Base-by-base conservation (phyloP, 37 sponge, comb jelly and placozoan species). In the Tethya wilhelma region DNA sequence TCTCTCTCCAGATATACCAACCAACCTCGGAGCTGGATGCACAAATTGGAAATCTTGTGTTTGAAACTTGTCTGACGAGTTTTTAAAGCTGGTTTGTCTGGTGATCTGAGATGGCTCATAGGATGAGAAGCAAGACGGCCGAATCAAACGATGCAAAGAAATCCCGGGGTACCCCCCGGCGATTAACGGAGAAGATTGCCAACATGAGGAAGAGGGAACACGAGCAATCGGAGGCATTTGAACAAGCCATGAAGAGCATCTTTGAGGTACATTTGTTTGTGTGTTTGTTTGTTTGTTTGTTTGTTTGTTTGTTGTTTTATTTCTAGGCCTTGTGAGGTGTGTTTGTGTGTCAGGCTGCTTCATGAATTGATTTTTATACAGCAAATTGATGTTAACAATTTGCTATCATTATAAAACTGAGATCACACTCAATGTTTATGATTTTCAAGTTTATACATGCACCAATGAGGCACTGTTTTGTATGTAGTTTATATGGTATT, bases 171-270 rank as follows among this genome's bases (percentile, higher is more conserved):
- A 37, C 65, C 11, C 92, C 92, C 17, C 43, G 93, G 40, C 68
- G 87, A 64, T 53, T 93, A 56, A 88, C 64, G 5, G 93, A 93
- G 62, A 93, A 88, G 86, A 93, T 93, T 41, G 89, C 85, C 38
- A 77, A 82, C 60, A 87, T 93, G 74, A 83, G 77, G 68, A 69
- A 69, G 62, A 88, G 77, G 60, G 93, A 85, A 62, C 87, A 81
- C 22, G 82, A 88, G 67, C 89, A 88, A 56, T 77, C 78, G 6
- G 79, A 66, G 44, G 86, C 77, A 5, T 93, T 88, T 74, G 79
- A 80, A 42, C 66, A 93, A 30, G 85, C 86, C 64, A 93, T 93
- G 93, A 79, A 75, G 56, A 93, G 85, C 36, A 93, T 88, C 31
- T 78, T 82, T 59, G 82, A 93, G 78, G 93, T n/a, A n/a, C n/a